Evolutionary conservation across 2,113 vertebrate species (phyloP).

Genomic region (Ardeotis arabs): DNA sequence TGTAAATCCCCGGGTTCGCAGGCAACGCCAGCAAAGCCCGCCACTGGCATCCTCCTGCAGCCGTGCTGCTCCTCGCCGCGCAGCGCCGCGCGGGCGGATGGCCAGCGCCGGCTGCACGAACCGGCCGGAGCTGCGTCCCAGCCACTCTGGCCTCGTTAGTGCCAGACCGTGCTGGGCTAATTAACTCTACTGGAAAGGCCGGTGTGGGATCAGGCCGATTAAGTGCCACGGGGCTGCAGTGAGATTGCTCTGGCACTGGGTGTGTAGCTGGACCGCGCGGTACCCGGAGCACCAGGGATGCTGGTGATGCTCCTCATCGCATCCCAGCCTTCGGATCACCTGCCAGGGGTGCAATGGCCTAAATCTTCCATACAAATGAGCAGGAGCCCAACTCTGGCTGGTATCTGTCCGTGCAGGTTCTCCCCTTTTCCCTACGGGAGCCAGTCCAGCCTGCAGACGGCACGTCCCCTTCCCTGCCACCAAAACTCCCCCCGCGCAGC

Average conservation of each 20-base stretch:
- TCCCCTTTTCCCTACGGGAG: neutral
- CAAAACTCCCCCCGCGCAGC: neutral
- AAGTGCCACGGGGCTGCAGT: neutral
- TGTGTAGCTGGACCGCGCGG: accelerated
- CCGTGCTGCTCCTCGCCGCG: accelerated
- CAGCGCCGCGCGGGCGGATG: neutral
- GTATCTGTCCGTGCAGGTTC: neutral
- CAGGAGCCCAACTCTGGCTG: neutral
- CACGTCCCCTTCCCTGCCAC: neutral
- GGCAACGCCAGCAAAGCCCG: neutral
- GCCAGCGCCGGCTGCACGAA: neutral
- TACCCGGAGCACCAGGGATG: accelerated
- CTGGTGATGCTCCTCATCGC: neutral
- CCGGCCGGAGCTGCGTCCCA: neutral
- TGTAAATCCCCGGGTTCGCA: neutral
- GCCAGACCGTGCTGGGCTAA: neutral
- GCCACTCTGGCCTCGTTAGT: neutral
- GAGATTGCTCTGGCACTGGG: neutral
- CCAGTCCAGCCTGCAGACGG: neutral
- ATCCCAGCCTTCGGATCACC: neutral
- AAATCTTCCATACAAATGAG: accelerated
- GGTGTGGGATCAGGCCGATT: neutral
- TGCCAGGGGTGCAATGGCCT: neutral
- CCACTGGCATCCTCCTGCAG: neutral
- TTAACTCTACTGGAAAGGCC: neutral